A percentile compares a stretch with the other conserved stretches of the same genome.
Conservation (phyloP, 2,113 vertebrate genomes). For the Phaetusa simplex region DNA sequence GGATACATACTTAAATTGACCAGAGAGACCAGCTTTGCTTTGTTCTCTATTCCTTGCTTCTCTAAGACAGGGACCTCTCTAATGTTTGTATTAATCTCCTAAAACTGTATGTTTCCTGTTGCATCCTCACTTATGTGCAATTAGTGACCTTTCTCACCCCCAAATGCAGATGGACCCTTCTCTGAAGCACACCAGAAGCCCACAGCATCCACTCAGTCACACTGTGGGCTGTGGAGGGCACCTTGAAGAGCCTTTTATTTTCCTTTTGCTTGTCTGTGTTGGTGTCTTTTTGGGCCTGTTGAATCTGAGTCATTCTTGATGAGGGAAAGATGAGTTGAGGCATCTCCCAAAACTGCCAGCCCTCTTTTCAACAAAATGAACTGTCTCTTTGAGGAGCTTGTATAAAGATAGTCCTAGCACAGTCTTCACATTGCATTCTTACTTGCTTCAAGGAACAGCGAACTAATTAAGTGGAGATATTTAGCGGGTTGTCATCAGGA, state of each 20-base stretch:
- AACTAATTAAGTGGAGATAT: slow-evolving; percentile 35
- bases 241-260: neutral
- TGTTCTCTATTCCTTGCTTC: neutral
- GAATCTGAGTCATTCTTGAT: neutral
- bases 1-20: neutral
- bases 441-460: slow-evolving; percentile 8
- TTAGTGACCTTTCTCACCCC: neutral
- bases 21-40: neutral
- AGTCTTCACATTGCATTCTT: neutral
- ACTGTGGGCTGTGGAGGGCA: neutral
- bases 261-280: neutral
- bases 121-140: neutral
- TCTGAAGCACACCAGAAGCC: neutral
- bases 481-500: slow-evolving; percentile 45
- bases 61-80: neutral
- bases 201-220: neutral
- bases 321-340: neutral
- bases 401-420: neutral
- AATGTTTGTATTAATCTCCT: neutral
- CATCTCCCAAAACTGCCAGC: neutral
- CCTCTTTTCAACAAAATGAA: slow-evolving; percentile 4
- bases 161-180: neutral
- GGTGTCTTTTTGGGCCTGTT: neutral
- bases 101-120: neutral
- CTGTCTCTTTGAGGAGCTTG: neutral